Conservation (phyloP, 2,797 vertebrate genomes). For the Cephalopachus bancanus region DNA sequence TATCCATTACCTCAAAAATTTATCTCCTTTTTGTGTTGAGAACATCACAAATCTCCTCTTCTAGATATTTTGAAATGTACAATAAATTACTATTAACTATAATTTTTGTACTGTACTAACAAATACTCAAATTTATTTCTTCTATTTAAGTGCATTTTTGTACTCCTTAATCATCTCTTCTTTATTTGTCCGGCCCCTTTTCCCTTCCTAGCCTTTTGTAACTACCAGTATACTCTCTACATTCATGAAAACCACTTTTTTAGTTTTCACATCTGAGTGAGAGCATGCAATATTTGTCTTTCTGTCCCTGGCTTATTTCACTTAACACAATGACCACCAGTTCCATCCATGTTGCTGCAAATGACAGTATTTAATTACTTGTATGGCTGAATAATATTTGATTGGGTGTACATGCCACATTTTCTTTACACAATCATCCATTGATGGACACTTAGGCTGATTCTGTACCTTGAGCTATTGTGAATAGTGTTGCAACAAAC, state of each 20-base stretch:
- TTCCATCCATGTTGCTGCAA: not conserved
- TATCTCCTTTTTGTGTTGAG: not conserved
- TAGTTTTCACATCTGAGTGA: not conserved
- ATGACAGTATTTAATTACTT: not conserved
- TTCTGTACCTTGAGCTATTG: not conserved
- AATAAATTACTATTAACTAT: not conserved
- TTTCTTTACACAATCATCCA: not conserved
- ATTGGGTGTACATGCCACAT: not conserved
- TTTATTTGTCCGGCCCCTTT: not conserved
- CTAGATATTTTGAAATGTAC: not conserved
- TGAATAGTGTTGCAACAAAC: not conserved
- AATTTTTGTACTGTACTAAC: not conserved
- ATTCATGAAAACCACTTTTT: not conserved
- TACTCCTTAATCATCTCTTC: not conserved
- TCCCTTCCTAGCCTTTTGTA: not conserved
- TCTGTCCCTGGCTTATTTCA: not conserved
- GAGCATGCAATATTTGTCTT: not conserved
- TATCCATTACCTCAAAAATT: not conserved
- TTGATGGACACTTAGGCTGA: not conserved
- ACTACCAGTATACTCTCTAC: too few relatives aligned
- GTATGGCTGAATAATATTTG: not conserved
- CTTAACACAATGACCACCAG: not conserved
- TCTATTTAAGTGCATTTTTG: not conserved
- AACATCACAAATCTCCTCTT: not conserved
- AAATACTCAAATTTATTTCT: not conserved